Conservation (phyloP, 2,888 invertebrate genomes). For the Cephus runcator region DNA sequence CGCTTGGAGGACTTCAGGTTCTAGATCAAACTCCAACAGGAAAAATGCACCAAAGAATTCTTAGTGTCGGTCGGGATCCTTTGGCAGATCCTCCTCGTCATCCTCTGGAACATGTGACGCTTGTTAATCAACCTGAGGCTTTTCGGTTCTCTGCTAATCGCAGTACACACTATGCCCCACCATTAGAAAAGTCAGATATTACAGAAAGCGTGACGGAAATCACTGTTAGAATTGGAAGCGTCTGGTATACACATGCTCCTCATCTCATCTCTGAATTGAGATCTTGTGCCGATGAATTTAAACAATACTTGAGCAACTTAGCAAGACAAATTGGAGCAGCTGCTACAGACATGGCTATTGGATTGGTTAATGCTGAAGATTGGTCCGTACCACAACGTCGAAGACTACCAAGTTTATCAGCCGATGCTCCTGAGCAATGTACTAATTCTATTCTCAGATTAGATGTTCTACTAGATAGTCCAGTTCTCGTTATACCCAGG, state of each 20-base stretch:
- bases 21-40: slow-evolving; percentile 89
- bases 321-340: slow-evolving; percentile 89
- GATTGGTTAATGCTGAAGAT: slow-evolving; percentile 80
- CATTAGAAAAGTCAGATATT: background rate
- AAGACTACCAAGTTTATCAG: slow-evolving; percentile 64
- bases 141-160: slow-evolving; percentile 69
- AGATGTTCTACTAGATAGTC: slow-evolving; percentile 87
- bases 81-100: slow-evolving; percentile 67
- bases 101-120: slow-evolving; percentile 53
- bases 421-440: slow-evolving; percentile 63
- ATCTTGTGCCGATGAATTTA: slow-evolving; percentile 90
- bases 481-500: slow-evolving; percentile 89
- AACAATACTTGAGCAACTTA: slow-evolving; percentile 85
- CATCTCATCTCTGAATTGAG: slow-evolving; percentile 86
- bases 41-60: slow-evolving; percentile 84
- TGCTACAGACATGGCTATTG: slow-evolving; percentile 93
- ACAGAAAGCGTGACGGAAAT: slow-evolving; percentile 54
- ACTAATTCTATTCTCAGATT: slow-evolving; percentile 67
- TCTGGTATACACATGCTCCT: slow-evolving; percentile 94
- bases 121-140: slow-evolving; percentile 64
- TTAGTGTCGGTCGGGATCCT: slow-evolving; percentile 85
- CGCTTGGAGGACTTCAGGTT: slow-evolving; percentile 91
- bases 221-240: slow-evolving; percentile 64
- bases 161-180: slow-evolving; percentile 34
- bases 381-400: slow-evolving; percentile 67